A percentile compares a stretch with the other conserved stretches of the same genome.
phyloP scores from a whole-genome alignment of 2,797 vertebrate genomes.

The Betta splendens region DNA sequence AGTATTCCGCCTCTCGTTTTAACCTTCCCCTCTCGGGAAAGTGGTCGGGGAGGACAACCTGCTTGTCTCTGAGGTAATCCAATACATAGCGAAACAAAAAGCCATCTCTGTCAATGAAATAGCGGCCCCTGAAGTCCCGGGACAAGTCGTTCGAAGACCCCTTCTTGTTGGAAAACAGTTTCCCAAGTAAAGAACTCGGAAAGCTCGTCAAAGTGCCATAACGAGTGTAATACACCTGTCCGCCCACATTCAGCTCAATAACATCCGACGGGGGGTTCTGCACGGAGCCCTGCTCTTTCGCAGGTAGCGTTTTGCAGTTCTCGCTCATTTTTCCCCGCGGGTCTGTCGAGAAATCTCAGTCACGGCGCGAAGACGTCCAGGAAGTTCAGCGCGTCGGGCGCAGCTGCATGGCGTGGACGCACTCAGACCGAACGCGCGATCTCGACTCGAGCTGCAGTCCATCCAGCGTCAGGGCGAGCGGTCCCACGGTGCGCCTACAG shows the following conservation, averaged over 20 bases:
- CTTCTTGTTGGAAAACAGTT: constrained; percentile 94
- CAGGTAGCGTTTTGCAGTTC: constrained; percentile 91
- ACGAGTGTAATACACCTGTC: constrained; percentile 98
- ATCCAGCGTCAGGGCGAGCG: constrained; percentile 50
- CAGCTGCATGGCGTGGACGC: constrained; percentile 55
- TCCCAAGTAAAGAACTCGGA: constrained; percentile 93
- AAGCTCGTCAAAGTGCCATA: constrained; percentile 90
- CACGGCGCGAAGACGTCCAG: constrained; percentile 53
- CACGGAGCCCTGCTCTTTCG: constrained; percentile 87
- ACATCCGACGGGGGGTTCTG: constrained; percentile 91
- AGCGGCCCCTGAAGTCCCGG: constrained; percentile 95
- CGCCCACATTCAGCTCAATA: constrained; percentile 96
- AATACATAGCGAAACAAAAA: constrained; percentile 97
- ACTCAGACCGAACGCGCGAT: constrained; percentile 46
- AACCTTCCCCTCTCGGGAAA: constrained; percentile 96
- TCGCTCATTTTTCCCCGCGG: constrained; percentile 83
- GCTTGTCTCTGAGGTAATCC: constrained; percentile 98
- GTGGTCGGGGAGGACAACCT: constrained; percentile 96
- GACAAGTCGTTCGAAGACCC: constrained; percentile 89
- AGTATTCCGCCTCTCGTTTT: constrained; percentile 96
- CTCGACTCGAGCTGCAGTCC: constrained; percentile 45
- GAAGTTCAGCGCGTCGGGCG: constrained; percentile 65
- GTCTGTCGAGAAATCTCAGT: constrained; percentile 37
- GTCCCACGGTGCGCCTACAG: constrained; percentile 57
- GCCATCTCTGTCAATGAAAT: constrained; percentile 97